Evolutionary conservation across 2,113 vertebrate genomes (phyloP), one percentile per base, ranked within the genome.

Genomic region (Boleophthalmus pectinirostris): DNA sequence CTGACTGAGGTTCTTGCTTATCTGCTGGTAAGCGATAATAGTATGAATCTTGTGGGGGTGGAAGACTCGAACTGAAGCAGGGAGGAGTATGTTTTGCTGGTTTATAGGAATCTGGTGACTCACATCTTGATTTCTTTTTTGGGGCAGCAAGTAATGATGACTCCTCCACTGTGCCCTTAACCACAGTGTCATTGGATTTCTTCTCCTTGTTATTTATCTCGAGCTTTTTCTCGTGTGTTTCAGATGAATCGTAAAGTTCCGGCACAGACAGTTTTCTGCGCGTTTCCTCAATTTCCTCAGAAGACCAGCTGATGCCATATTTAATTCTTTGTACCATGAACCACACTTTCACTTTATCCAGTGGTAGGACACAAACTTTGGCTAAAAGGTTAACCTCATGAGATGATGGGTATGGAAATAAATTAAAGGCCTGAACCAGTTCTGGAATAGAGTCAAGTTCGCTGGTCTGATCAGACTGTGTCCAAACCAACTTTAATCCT

Each of bases 301-400:
- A 94, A 16, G 95, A 95, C 96, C 96, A 97, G 86, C 96, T 97
- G 82, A 97, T 97, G 49, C 96, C 96, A 49, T 95, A 96, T 79
- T 95, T 96, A 58, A 97, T 95, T 58, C 96, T 93, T 88, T 97
- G 96, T 65, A 95, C 95, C 95, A 96, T 96, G 75, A 97, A 97
- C 96, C 96, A 97, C 67, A 95, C 94, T 85, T 96, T 95, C 12
- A 97, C 95, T 89, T 96, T 96, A 85, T 97, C 96, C 87, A 96
- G 90, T 14, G 96, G 95, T 78, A 96, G 89, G 61, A 94, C 90
- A 68, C 95, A 94, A 6, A 91, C 86, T 46, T 94, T 83, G 20
- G 95, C 95, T 45, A 97, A 89, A 49, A 93, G 84, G 51, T 87
- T 94, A 24, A 97, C 93, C 70, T 97, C 96, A 2, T 92, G 92